These are phyloP conservation scores for Vanessa atalanta DNA, from an alignment of 1,140 invertebrate species.

Conservation along the genomic window DNA sequence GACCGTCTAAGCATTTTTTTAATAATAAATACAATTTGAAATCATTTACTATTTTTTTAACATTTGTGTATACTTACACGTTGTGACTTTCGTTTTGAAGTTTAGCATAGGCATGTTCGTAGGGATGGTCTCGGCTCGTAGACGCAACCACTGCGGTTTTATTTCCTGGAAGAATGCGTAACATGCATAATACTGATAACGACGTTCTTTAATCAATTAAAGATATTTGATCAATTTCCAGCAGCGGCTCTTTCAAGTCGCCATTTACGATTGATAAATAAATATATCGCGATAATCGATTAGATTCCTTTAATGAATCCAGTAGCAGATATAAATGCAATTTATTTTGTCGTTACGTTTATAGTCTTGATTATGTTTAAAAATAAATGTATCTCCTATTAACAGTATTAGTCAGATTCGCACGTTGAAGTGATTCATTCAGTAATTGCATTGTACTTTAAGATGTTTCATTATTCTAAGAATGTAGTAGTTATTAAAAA, in stretches of 20 bases:
- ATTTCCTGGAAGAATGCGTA: conserved; percentile 52
- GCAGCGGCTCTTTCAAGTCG: conserved; percentile 51
- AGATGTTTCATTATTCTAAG: neutral
- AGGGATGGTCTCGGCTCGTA: conserved; percentile 74
- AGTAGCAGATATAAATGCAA: conserved; percentile 39
- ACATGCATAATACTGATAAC: conserved; percentile 14
- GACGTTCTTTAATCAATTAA: conserved; percentile 11
- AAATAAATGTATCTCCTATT: neutral
- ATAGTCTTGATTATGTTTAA: conserved; percentile 2
- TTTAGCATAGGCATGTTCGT: conserved; percentile 78
- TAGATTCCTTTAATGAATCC: conserved; percentile 35
- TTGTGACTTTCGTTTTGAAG: conserved; percentile 72
- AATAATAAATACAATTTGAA: too few species aligned
- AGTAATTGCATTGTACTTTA: conserved; percentile 10
- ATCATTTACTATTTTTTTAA: neutral
- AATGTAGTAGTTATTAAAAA: neutral
- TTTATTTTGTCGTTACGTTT: neutral
- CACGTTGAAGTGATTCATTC: conserved; percentile 24
- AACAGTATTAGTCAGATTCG: conserved; percentile 17
- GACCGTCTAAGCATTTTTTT: too few species aligned
- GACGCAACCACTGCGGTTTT: conserved; percentile 56
- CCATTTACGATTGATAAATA: conserved; percentile 36
- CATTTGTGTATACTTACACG: conserved; percentile 53
- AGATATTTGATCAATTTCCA: conserved; percentile 38
- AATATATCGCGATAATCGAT: conserved; percentile 38